phyloP scores from a whole-genome alignment of 2,888 invertebrate genomes.

The Laothoe populi region DNA sequence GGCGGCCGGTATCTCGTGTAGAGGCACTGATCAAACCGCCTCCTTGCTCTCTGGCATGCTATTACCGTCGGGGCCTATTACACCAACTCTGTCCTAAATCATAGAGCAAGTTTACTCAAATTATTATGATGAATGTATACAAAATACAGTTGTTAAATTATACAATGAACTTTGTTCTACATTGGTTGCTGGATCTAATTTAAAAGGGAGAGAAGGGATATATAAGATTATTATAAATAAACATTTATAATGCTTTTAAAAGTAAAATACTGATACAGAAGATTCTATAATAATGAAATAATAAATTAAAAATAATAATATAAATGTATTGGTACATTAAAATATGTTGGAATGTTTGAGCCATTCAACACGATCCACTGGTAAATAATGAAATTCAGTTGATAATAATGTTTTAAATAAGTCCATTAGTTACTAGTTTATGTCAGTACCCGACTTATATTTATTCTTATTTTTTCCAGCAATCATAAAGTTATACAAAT shows the following conservation, averaged over 20 bases:
- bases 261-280: not conserved
- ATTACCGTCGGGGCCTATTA: conserved; percentile 17
- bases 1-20: conserved; percentile 49
- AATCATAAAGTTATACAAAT: conserved; percentile 3
- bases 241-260: not conserved
- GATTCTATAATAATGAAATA: not conserved
- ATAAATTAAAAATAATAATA: not conserved
- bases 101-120: conserved; percentile 11
- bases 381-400: no score
- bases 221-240: not conserved
- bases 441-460: no score
- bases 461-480: not conserved
- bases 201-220: not conserved
- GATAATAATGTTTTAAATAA: no score
- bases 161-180: not conserved
- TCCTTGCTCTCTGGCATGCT: conserved; percentile 39
- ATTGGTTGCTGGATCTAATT: not conserved
- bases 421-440: no score
- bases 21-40: conserved; percentile 34
- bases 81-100: conserved; percentile 19
- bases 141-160: not conserved
- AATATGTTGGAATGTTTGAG: no score
- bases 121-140: conserved; percentile 10
- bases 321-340: no score
- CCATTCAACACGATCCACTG: no score